Percentiles rank a stretch among this genome's conserved stretches.
Evolutionary conservation across 2,113 vertebrate species (phyloP).

Genomic region (Pelodiscus sinensis): DNA sequence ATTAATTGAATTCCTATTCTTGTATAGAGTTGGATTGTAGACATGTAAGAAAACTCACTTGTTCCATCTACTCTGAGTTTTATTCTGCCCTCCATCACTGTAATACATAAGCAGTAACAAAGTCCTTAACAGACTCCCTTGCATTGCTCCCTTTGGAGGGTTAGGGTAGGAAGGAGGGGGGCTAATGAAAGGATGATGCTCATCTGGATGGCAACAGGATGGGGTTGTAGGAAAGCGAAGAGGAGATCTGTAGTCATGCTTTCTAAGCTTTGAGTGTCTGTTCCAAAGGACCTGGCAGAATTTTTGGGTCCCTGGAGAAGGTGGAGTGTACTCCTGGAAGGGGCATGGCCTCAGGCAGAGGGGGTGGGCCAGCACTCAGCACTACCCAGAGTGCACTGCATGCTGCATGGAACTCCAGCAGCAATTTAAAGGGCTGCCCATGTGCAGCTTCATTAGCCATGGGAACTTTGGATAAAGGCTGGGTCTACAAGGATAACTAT

Average conservation of each 20-base stretch:
- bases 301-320: too few relatives aligned
- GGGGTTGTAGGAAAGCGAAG: background rate
- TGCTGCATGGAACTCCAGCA: too few relatives aligned
- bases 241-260: background rate
- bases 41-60: background rate
- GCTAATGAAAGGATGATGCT: background rate
- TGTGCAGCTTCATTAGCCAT: too few relatives aligned
- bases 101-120: background rate
- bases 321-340: too few relatives aligned
- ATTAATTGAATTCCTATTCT: background rate
- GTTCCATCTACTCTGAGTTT: background rate
- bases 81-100: background rate
- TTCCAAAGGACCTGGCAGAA: background rate
- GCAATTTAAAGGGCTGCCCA: too few relatives aligned
- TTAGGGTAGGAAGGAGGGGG: background rate
- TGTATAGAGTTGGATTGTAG: background rate
- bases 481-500: too few relatives aligned
- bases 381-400: too few relatives aligned
- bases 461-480: too few relatives aligned
- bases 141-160: background rate
- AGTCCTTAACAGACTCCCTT: background rate
- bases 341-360: too few relatives aligned
- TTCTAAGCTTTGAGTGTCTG: background rate
- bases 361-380: too few relatives aligned
- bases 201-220: background rate